Evolutionary conservation across 2,113 vertebrate genomes (phyloP).

Genomic region (Lampris incognitus): DNA sequence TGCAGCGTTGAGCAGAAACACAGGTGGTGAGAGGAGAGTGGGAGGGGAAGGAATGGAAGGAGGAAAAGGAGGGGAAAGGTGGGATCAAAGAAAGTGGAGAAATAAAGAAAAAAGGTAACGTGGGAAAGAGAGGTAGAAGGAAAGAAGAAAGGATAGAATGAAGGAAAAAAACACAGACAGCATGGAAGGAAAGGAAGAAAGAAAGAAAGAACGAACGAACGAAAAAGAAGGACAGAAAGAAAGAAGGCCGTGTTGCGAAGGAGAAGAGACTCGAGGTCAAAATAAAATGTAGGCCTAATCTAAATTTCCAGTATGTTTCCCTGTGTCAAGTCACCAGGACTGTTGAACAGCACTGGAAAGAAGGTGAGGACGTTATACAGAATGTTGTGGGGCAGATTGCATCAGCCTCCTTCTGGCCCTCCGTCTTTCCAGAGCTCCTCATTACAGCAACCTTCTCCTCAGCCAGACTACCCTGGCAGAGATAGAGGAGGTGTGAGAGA

Average conservation of each 20-base stretch:
- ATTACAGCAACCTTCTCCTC: not conserved
- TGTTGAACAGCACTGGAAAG: no score
- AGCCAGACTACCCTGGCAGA: conserved; percentile 12
- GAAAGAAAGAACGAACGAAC: not conserved
- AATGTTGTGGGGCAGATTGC: not conserved
- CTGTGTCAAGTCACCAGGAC: no score
- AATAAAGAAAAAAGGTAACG: not conserved
- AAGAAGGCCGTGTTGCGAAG: not conserved
- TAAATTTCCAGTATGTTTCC: no score
- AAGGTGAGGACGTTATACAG: not conserved
- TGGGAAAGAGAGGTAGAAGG: not conserved
- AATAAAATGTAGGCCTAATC: no score
- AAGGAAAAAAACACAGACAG: not conserved
- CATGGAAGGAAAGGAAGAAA: not conserved
- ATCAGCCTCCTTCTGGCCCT: not conserved
- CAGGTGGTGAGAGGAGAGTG: conserved; percentile 45
- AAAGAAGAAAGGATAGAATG: not conserved
- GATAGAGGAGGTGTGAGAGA: not conserved
- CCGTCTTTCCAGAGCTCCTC: conserved; percentile 3
- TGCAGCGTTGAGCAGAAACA: conserved; percentile 50
- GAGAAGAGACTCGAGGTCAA: not conserved
- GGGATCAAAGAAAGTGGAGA: not conserved
- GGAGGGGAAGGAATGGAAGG: not conserved
- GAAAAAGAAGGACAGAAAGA: not conserved
- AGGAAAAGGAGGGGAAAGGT: not conserved